Evolutionary conservation across 2,113 vertebrate genomes (phyloP), one percentile per base, ranked within the genome.

Genomic region (Thalassarche chlororhynchos): DNA sequence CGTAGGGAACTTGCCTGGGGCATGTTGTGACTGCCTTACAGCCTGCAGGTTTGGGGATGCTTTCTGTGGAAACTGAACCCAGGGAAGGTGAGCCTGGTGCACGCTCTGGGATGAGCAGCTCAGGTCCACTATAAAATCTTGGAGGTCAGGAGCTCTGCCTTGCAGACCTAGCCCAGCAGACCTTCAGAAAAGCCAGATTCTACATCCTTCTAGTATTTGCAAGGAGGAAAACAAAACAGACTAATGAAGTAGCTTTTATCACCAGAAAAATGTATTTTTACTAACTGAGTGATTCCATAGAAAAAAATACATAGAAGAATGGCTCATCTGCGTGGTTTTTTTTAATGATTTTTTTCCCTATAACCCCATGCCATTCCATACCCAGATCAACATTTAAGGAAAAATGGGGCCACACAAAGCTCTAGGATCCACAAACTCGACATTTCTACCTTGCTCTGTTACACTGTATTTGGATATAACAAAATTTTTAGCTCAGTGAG

Each of bases 281-380:
- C 6, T 72, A 55, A 46, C 3, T 57, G n/a, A 92, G 20, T 5
- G 2, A 60, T 66, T 76, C 49, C 8, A 1, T 19, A 51, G 36
- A 6, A 85, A 84, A 60, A 77, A 66, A 47, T 2, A 31, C 25
- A 14, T 10, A 58, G 55, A 95, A 90, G 16, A 84, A 84, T 9
- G 7, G 13, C 38, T 87, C 15, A 64, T 46, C 38, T 25, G 1
- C 1, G 0, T 36, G 17, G 0, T 1, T 15, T 49, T 64, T 65
- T 78, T 36, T 3, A 36, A 28, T 36, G 3, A 47, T 5, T 34
- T 70, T 64, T 74, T 60, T 34, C 9, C 3, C 4, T 60, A 25
- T 36, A 91, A 47, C 8, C 4, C 23, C 26, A 36, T 17, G 9
- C 11, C 5, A 17, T 68, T 75, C 28, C 49, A 52, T 17, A 66